phyloP scores from a whole-genome alignment of 2,797 vertebrate species.

The Hyperoplus immaculatus region DNA sequence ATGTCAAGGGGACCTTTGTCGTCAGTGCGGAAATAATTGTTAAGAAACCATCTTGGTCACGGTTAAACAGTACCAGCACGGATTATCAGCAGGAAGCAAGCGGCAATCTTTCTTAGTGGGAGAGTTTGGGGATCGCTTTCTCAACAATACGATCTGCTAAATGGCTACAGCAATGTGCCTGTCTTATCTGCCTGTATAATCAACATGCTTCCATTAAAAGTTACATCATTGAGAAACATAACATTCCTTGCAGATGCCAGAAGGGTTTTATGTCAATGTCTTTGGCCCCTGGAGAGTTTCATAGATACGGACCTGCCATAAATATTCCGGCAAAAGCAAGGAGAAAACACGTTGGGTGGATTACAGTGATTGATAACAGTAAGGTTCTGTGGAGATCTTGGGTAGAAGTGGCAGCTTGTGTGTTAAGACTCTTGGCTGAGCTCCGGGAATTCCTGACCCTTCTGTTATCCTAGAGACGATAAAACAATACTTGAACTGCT shows the following conservation, averaged over 20 bases:
- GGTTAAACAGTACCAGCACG: neutral
- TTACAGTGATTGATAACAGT: neutral
- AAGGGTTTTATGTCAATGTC: neutral
- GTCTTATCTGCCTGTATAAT: no score
- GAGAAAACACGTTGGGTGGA: neutral
- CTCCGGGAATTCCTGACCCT: neutral
- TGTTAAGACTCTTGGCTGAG: neutral
- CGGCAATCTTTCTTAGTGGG: neutral
- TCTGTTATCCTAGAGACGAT: neutral
- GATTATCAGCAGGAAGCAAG: neutral
- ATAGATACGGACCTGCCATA: neutral
- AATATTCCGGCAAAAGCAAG: neutral
- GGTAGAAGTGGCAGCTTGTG: no score
- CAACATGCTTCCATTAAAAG: neutral
- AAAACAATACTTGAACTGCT: neutral
- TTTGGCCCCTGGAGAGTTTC: no score
- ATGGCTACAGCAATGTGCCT: no score
- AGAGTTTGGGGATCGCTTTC: no score
- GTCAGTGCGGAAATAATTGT: neutral
- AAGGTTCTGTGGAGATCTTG: neutral
- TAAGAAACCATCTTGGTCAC: neutral
- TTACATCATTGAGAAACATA: no score
- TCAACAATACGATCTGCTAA: no score
- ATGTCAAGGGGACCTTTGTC: neutral
- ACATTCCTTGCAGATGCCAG: neutral